Conservation (phyloP, 2,888 invertebrate species). For the Polyploca ridens region DNA sequence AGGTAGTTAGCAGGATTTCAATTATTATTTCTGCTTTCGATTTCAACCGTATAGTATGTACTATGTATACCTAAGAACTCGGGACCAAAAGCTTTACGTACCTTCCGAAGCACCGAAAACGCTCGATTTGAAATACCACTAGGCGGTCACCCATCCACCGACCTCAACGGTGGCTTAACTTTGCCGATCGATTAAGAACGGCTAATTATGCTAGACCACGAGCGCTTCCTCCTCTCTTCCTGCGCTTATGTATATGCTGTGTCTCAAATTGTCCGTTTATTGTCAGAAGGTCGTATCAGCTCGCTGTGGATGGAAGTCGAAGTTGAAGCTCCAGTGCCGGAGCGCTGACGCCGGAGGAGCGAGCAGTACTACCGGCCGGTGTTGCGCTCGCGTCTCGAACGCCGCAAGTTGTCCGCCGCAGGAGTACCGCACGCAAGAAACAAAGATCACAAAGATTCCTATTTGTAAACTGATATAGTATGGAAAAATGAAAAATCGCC, state of each 20-base stretch:
- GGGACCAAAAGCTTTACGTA: no score
- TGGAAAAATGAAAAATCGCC: conserved; percentile 13
- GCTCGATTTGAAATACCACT: no score
- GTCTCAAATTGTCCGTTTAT: conserved; percentile 9
- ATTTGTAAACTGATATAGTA: conserved; percentile 41
- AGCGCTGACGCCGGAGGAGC: conserved; percentile 82
- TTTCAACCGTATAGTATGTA: no score
- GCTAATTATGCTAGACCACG: not conserved
- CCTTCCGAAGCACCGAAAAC: no score
- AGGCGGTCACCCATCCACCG: no score
- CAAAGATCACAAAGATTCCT: conserved; percentile 47
- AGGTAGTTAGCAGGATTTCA: no score
- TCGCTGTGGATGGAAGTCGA: conserved; percentile 79
- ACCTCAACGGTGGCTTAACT: no score
- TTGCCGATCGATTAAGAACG: no score
- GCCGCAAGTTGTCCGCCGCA: conserved; percentile 79
- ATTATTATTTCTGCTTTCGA: no score
- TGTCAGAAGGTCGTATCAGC: conserved; percentile 66
- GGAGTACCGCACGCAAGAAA: conserved; percentile 75
- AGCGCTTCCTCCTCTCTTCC: not conserved
- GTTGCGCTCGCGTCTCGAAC: conserved; percentile 71
- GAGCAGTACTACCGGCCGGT: conserved; percentile 82
- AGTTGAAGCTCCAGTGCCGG: conserved; percentile 68
- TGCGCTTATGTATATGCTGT: not conserved
- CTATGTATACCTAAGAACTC: no score